phyloP scores from a whole-genome alignment of 2,888 invertebrate genomes.

The Lycia hirtaria region DNA sequence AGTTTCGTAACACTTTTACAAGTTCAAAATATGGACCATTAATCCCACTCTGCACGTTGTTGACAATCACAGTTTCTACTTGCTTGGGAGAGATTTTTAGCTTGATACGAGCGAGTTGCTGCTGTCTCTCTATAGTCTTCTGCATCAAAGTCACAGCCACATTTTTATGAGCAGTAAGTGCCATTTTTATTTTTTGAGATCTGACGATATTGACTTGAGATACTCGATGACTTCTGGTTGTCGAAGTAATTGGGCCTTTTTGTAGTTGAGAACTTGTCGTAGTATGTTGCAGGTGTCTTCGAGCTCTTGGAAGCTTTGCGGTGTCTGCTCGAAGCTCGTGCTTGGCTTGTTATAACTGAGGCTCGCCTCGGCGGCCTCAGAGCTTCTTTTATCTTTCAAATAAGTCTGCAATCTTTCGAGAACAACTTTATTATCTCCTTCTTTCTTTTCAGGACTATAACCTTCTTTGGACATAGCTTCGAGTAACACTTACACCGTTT shows the following conservation, averaged over 20 bases:
- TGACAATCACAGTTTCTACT: slow-evolving; percentile 73
- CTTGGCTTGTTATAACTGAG: slow-evolving; percentile 69
- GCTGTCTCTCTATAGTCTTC: slow-evolving; percentile 73
- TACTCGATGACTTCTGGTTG: slow-evolving; percentile 78
- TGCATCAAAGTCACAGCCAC: slow-evolving; percentile 76
- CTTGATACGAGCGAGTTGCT: slow-evolving; percentile 67
- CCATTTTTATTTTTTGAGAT: slow-evolving; percentile 77
- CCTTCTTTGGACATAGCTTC: slow-evolving; percentile 81
- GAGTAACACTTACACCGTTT: slow-evolving; percentile 49
- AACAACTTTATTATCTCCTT: slow-evolving; percentile 79
- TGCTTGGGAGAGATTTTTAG: slow-evolving; percentile 74
- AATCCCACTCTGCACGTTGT: slow-evolving; percentile 67
- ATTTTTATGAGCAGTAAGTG: slow-evolving; percentile 69
- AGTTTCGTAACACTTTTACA: slow-evolving; percentile 74
- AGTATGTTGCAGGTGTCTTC: slow-evolving; percentile 76
- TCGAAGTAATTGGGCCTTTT: slow-evolving; percentile 76
- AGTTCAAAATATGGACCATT: slow-evolving; percentile 76
- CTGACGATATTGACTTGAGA: slow-evolving; percentile 70
- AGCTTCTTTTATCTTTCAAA: slow-evolving; percentile 77
- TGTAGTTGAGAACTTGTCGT: slow-evolving; percentile 77
- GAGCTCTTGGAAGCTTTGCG: slow-evolving; percentile 52
- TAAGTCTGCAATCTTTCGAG: slow-evolving; percentile 78
- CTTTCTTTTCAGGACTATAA: slow-evolving; percentile 80
- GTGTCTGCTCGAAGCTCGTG: slow-evolving; percentile 68
- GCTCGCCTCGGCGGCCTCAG: slow-evolving; percentile 63